Evolutionary conservation across 2,888 invertebrate species (phyloP).

Genomic region (Leucoptera coffeella): DNA sequence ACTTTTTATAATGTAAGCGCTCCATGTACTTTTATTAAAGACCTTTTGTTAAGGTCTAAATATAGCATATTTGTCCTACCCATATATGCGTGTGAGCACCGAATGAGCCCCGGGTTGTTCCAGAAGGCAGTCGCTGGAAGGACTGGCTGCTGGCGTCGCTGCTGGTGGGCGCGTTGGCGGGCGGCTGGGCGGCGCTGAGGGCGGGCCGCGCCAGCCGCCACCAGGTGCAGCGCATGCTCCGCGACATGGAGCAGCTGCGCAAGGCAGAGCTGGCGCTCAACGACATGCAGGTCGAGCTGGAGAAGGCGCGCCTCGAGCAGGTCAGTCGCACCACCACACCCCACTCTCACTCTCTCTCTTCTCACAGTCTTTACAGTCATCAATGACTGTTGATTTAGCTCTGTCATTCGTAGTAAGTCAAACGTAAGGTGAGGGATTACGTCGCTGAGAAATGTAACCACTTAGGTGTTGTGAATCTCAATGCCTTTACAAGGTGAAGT

Average conservation of each 20-base stretch:
- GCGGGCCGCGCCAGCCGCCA: slow-evolving; percentile 83
- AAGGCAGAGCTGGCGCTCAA: slow-evolving; percentile 83
- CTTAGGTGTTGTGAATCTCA: too few relatives aligned
- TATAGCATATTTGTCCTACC: too few relatives aligned
- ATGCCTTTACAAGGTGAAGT: too few relatives aligned
- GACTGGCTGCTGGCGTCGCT: slow-evolving; percentile 83
- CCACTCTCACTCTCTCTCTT: not conserved
- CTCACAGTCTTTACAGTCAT: too few relatives aligned
- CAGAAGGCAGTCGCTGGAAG: slow-evolving; percentile 79
- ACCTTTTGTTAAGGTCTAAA: too few relatives aligned
- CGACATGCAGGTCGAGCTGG: slow-evolving; percentile 79
- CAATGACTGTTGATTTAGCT: too few relatives aligned
- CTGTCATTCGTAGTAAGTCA: too few relatives aligned
- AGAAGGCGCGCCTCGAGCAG: slow-evolving; percentile 74
- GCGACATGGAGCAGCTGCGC: slow-evolving; percentile 88
- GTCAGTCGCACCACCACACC: slow-evolving; percentile 12
- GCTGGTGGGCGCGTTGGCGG: slow-evolving; percentile 77
- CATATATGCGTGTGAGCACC: too few relatives aligned
- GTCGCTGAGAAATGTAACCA: too few relatives aligned
- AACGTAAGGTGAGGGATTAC: too few relatives aligned
- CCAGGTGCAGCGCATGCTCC: slow-evolving; percentile 86
- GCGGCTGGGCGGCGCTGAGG: slow-evolving; percentile 87
- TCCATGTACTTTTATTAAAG: too few relatives aligned
- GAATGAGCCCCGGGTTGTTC: slow-evolving; percentile 6
- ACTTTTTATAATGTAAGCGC: too few relatives aligned